Base-by-base conservation (phyloP, 1,140 invertebrate species). In the Aleiodes sp. region DNA sequence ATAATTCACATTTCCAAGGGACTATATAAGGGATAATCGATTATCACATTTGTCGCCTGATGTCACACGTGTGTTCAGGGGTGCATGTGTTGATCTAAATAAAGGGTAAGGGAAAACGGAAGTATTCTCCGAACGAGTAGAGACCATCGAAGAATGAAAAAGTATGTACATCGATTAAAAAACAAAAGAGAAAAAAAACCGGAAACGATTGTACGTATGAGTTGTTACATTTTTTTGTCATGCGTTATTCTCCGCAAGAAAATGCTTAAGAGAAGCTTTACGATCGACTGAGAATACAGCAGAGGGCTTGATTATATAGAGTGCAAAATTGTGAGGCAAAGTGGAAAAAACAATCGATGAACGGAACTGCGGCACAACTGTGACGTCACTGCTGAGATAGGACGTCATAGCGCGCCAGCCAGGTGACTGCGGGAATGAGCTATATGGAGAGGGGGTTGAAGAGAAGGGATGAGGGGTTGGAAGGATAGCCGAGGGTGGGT, bases 291-390 rank as follows among this genome's bases (percentile, higher is more conserved):
- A 24, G 46, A 52, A 43, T 43, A 43, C 39, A 43, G 16, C 8
- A 21, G 19, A 21, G 21, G 21, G n/a, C n/a, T 52, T 52, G 46
- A 19, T 24, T 52, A 52, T 52, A 52, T 16, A 21, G 6, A 2
- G 46, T 24, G 46, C 9, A 59, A 59, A 59, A 59, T 29, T 39
- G 31, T 57, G 70, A 66, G 59, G 61, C 62, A 56, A 57, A 29
- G 67, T 16, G 28, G 57, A 60, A 24, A 6, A 61, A 14, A 69
- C 68, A 78, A 84, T 85, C 83, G 82, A 85, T 84, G 73, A 80
- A 78, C 82, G 82, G 83, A 84, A 85, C 82, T 84, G 83, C 83
- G 82, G 83, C 81, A 85, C 73, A 79, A 78, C 80, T 70, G 76
- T 84, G 80, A 84, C 82, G 83, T 85, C 79, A 85, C 76, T 70